phyloP scores from a whole-genome alignment of 2,888 invertebrate species.

The Lobophora halterata region DNA sequence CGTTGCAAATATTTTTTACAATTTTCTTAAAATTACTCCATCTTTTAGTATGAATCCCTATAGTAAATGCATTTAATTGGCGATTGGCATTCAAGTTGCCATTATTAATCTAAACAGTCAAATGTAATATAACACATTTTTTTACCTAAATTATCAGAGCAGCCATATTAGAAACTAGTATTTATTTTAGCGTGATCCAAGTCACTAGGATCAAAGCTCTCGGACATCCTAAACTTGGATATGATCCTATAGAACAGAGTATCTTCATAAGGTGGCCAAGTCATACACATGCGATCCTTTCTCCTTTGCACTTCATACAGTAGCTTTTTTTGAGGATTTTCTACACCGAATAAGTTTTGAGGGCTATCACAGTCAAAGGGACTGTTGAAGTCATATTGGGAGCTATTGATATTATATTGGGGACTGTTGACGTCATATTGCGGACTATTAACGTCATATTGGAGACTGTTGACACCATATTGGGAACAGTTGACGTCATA shows the following conservation, averaged over 20 bases:
- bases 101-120: too few species aligned
- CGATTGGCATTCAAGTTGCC: too few species aligned
- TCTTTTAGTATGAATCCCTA: too few species aligned
- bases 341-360: conserved; percentile 5
- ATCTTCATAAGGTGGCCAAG: conserved; percentile 71
- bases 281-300: conserved; percentile 43
- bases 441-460: neutral
- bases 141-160: too few species aligned
- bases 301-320: conserved; percentile 46
- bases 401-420: neutral
- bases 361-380: conserved; percentile 1
- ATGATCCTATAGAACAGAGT: conserved; percentile 64
- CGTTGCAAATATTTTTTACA: too few species aligned
- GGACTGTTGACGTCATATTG: neutral
- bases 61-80: too few species aligned
- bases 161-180: conserved; percentile 24
- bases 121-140: too few species aligned
- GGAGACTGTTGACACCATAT: neutral
- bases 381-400: neutral
- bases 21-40: too few species aligned
- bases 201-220: conserved; percentile 69
- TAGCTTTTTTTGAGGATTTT: conserved; percentile 35
- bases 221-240: conserved; percentile 67
- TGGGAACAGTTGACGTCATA: too few species aligned
- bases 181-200: conserved; percentile 42